Percentiles rank a stretch among this genome's conserved stretches.
phyloP scores from a whole-genome alignment of 2,113 vertebrate species.

The Gracilinanus agilis region DNA sequence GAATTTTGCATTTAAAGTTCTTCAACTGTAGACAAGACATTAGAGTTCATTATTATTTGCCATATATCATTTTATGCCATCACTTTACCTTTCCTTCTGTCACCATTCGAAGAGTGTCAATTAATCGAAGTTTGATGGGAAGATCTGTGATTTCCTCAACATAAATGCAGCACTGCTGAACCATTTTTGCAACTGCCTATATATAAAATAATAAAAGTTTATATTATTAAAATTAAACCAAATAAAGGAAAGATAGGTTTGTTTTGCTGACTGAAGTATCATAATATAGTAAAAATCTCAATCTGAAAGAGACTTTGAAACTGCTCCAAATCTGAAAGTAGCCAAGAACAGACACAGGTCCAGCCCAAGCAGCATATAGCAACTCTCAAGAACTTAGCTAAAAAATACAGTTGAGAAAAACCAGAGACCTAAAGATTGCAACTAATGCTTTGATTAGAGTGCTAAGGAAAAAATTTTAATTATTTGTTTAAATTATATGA shows the following conservation, averaged over 20 bases:
- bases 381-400: neutral
- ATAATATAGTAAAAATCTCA: neutral
- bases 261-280: constrained; percentile 28
- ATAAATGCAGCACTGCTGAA: constrained; percentile 97
- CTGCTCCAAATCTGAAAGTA: neutral
- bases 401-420: constrained; percentile 4
- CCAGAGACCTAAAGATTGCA: neutral
- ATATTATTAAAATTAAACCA: constrained; percentile 51
- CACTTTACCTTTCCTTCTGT: constrained; percentile 96
- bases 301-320: constrained; percentile 12
- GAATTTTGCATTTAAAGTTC: neutral
- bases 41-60: neutral
- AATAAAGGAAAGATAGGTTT: neutral
- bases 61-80: neutral
- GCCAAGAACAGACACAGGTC: neutral
- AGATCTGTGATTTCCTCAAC: constrained; percentile 94
- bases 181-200: constrained; percentile 99
- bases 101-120: constrained; percentile 97
- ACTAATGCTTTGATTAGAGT: neutral
- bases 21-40: constrained; percentile 3
- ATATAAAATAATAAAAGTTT: constrained; percentile 65
- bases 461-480: no score
- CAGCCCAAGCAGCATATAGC: neutral
- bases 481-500: no score
- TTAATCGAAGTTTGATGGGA: constrained; percentile 94